Percentiles rank a stretch among this genome's conserved stretches.
phyloP scores from a whole-genome alignment of 2,113 vertebrate genomes.

The Hippocampus guttulatus region DNA sequence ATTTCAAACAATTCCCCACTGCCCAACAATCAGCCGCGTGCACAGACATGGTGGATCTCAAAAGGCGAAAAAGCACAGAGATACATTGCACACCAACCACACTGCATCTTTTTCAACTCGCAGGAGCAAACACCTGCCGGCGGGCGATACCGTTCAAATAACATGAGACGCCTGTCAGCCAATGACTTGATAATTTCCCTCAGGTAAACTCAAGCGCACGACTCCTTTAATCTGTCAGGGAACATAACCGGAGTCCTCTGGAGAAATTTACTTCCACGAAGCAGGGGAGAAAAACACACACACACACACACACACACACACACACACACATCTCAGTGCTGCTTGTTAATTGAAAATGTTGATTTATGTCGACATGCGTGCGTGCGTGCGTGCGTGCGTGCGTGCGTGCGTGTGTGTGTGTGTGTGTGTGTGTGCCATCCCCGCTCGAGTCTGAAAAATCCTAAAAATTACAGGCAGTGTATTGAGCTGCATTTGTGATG shows the following conservation, averaged over 20 bases:
- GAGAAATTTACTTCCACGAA: conserved; percentile 42
- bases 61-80: conserved; percentile 14
- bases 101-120: conserved; percentile 31
- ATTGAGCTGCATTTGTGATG: too few species aligned
- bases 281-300: conserved; percentile 26
- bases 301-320: too few species aligned
- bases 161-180: conserved; percentile 53
- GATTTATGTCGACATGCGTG: background rate
- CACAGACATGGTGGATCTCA: conserved; percentile 2
- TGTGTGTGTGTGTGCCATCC: background rate
- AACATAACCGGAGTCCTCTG: conserved; percentile 37
- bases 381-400: background rate
- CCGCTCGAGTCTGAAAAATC: background rate
- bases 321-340: conserved; percentile 13
- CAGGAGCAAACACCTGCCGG: conserved; percentile 50
- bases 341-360: conserved; percentile 34
- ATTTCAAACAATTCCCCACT: background rate
- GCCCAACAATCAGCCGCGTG: background rate
- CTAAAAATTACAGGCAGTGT: background rate
- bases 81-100: conserved; percentile 9
- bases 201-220: conserved; percentile 47
- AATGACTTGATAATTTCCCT: conserved; percentile 60
- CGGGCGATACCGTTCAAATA: conserved; percentile 62
- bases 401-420: background rate
- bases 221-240: conserved; percentile 55